Base-by-base conservation (phyloP, 1,140 invertebrate genomes). In the Drosophila ironensis region DNA sequence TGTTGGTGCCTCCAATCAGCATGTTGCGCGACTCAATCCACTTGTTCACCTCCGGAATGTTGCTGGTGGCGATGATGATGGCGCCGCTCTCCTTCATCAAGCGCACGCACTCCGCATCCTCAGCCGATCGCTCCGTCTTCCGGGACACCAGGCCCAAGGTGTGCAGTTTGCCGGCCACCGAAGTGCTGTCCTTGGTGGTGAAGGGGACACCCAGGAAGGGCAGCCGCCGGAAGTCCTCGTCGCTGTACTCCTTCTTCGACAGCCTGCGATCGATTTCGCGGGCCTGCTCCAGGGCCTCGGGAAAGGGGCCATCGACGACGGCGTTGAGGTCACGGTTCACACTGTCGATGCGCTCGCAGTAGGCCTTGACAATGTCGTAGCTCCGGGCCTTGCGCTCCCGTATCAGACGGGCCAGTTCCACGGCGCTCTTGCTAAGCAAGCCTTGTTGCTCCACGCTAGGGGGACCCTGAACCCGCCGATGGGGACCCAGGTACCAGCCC, bases 21-120 rank as follows among this genome's bases (percentile, higher is more conserved):
- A 96, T 96, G 91, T 99, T 99, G 47, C 94, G 92, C 0, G 95
- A 95, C 89, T 99, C 98, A 78, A 54, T 91, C 92, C 92, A 93
- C 70, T 92, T 92, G 71, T 92, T 92, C 1, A 98, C 91, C 91
- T 99, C 97, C 0, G 98, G 97, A 27, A 98, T 93, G 91, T 99
- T 99, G 9, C 97, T 98, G 45, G 97, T 94, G n/a, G 93, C 96
- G 3, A 98, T 90, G 1, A 97, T 93, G 75, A 99, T 98, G 33
- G 93, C 97, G 20, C 98, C 97, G 35, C 96, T 94, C 30, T 93
- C 91, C 80, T 94, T 94, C 81, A 98, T 89, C 14, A 94, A 88
- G 5, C 90, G 88, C 5, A 98, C 94, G 56, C 94, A 94, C 46
- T 95, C 94, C 6, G 96, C 95, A 92, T 98, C 97, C 53, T 94